Evolutionary conservation across 2,113 vertebrate genomes (phyloP), one percentile per base, ranked within the genome.

Genomic region (Chascanopsetta lugubris): DNA sequence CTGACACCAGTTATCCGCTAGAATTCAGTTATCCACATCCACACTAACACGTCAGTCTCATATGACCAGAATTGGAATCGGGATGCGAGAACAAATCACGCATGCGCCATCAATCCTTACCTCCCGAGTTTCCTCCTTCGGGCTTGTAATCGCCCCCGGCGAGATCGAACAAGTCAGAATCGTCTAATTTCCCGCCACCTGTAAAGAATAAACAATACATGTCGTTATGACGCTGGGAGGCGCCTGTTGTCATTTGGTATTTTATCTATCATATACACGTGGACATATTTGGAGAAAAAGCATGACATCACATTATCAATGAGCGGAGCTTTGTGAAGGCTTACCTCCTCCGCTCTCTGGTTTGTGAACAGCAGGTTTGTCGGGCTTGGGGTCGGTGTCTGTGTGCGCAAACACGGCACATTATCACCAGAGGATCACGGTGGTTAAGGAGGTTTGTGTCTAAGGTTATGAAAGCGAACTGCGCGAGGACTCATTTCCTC

Each of bases 131-230:
- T 21, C 79, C 79, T 25, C 69, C 65, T 2, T 93, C 91, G 5
- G 90, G 92, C 1, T 85, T 85, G 76, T 88, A 85, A 18, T 21
- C 77, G 6, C 45, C 80, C 0, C 2, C 22, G 2, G 2, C 7
- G 0, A 80, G 0, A 0, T 45, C 50, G 0, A 5, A 0, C 40
- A 94, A 79, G 69, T 91, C 92, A 0, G 7, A 4, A 71, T 92
- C 88, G 2, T 0, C 47, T 1, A 93, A 82, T 2, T 0, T 3
- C 47, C 72, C 83, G 8, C 72, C 87, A 21, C 83, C 92, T 92
- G 43, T 1, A 64, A 46, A 21, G 73, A 34, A 68, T 3, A 0
- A 17, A 36, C 4, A 8, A 24, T 9, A 38, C 15, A n/a, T n/a
- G n/a, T n/a, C n/a, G n/a, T n/a, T n/a, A n/a, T n/a, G n/a, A n/a